Base-by-base conservation (phyloP, 2,797 vertebrate genomes). In the Parauchenoglanis ngamensis region DNA sequence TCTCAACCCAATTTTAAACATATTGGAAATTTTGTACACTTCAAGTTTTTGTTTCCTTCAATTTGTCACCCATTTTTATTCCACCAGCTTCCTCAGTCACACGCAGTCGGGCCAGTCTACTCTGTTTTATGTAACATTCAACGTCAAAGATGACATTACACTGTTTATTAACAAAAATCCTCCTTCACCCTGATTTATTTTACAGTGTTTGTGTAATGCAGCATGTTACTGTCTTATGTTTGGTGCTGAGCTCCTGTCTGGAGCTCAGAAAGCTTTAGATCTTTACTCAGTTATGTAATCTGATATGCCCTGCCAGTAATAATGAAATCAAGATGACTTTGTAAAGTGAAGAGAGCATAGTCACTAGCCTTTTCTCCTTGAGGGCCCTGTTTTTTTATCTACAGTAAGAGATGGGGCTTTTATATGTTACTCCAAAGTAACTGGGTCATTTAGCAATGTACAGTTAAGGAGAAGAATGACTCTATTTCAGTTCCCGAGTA, bases 211-310 rank as follows among this genome's bases (percentile, higher is more conserved):
- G 23, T 81, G 12, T 46, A 46, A 75, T n/a, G 52, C 28, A 61
- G 31, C 75, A 70, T 86, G 70, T 75, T 76, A 65, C 49, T 76
- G 46, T 35, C 46, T 56, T 82, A 10, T 19, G 7, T 65, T 46
- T 56, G 15, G 25, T 65, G 44, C 63, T 19, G 8, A 70, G 35
- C 23, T 67, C 63, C 54, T 28, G 40, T 75, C 19, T 61, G 61
- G 65, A 70, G 59, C 40, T 19, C 49, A 83, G 59, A 76, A 79
- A 61, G 80, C 35, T 84, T 78, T 86, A 17, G 3, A 25, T 83
- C 57, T n/a, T 54, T n/a, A 8, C n/a, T 67, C 84, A 61, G 67
- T 72, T 59, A 56, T 88, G 85, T 84, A 86, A 88, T 86, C 54
- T 86, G 85, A 86, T 68, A 80, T 83, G 40, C 28, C 28, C 44